These are phyloP conservation scores for Eptatretus burgeri DNA, from an alignment of 2,113 vertebrate genomes.

Conservation along the genomic window DNA sequence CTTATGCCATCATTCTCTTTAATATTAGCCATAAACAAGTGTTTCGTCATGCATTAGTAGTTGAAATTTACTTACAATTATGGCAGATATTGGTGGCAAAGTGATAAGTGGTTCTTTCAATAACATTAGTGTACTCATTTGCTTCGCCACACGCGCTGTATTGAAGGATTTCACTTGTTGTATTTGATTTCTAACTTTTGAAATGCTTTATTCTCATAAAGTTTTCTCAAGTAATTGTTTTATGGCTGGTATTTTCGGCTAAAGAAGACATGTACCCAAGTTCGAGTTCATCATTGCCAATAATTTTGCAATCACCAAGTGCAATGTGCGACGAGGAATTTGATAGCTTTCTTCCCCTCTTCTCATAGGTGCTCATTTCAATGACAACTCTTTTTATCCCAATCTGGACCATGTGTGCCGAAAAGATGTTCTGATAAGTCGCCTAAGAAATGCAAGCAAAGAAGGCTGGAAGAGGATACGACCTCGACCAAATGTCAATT, in stretches of 20 bases:
- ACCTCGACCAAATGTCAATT: slow-evolving; percentile 74
- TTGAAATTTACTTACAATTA: no score
- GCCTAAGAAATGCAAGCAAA: slow-evolving; percentile 39
- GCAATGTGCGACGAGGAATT: neutral
- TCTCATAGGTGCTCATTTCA: slow-evolving; percentile 38
- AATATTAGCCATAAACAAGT: no score
- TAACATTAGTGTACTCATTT: no score
- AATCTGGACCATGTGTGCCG: slow-evolving; percentile 71
- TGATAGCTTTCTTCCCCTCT: neutral
- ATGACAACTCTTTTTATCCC: slow-evolving; percentile 37
- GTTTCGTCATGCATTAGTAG: no score
- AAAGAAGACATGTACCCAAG: neutral
- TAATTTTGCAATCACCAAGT: neutral
- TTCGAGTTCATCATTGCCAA: neutral
- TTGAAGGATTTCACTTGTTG: no score
- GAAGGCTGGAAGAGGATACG: slow-evolving; percentile 71
- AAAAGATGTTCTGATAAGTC: slow-evolving; percentile 67
- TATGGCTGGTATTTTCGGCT: neutral
- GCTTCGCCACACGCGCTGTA: no score
- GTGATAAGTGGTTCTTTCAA: no score
- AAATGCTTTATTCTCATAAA: neutral
- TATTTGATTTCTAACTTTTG: no score
- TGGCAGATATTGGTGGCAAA: no score
- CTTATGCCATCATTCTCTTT: no score
- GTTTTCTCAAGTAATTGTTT: neutral